Evolutionary conservation across 2,888 invertebrate species (phyloP), one percentile per base, ranked within the genome.

Genomic region (Tuberolachnus salignus): DNA sequence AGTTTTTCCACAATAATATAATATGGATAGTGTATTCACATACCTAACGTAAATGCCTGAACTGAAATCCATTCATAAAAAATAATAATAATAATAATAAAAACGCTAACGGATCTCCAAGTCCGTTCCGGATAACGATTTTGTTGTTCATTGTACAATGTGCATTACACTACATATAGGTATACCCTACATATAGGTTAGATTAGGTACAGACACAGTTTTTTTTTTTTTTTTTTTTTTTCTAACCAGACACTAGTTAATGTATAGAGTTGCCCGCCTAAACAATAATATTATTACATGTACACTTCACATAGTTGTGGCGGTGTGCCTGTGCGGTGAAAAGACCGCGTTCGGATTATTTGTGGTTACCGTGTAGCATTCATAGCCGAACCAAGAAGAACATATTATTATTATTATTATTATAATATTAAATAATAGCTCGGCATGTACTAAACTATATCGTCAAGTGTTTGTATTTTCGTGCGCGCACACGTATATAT

Each of bases 81-180:
- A 34, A 34, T 4, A 34, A 34, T 4, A 34, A 34, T n/a, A n/a
- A 34, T 3, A 6, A 6, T 4, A 34, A 34, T 4, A 34, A 73
- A 70, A 67, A 67, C 59, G 55, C n/a, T 75, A 46, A 57, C 57
- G 46, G 26, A 57, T 23, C 71, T 59, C 71, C 71, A 10, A n/a
- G 46, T 67, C 46, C 67, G 75, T 78, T 78, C 67, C 75, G 66
- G 64, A 67, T 66, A 57, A 67, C 67, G 75, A 67, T 78, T 78
- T 78, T 69, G 67, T 78, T 78, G 75, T 78, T 67, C 67, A 14
- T 46, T 26, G 3, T 10, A 26, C 23, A 34, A 34, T 34, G 23
- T 19, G 21, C 19, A 34, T 19, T 16, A 61, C 49, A 71, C 6
- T 14, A 70, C 57, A 44, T 11, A n/a, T 11, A 6, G 34, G 16